These are phyloP conservation scores for Oreotrochilus melanogaster DNA, from an alignment of 2,113 vertebrate species.

Conservation along the genomic window DNA sequence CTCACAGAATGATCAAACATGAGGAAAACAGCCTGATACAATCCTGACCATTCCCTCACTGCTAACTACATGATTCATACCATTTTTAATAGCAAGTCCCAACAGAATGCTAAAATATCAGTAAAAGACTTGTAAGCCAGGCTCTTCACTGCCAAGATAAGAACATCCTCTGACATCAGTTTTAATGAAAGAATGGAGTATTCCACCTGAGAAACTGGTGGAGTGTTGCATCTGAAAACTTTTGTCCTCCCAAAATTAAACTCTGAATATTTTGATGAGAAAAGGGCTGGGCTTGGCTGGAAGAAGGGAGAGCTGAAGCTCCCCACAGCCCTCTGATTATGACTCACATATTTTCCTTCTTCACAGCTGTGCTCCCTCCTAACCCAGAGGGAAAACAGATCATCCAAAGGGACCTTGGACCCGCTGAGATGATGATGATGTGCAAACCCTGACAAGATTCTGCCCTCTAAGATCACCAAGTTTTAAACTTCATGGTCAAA, in stretches of 20 bases:
- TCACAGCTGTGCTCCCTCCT: constrained; percentile 74
- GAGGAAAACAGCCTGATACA: not conserved
- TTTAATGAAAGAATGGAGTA: not conserved
- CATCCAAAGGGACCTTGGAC: constrained; percentile 38
- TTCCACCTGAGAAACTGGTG: not conserved
- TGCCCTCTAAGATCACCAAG: not conserved
- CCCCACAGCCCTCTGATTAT: not conserved
- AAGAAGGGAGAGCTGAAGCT: constrained; percentile 53
- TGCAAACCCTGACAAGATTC: not conserved
- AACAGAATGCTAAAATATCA: not conserved
- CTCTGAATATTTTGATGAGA: not conserved
- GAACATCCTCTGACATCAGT: not conserved
- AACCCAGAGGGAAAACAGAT: constrained; percentile 49
- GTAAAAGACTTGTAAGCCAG: not conserved
- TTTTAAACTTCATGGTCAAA: not conserved
- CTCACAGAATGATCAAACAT: not conserved
- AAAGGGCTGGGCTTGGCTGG: not conserved
- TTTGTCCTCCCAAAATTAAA: not conserved
- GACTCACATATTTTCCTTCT: constrained; percentile 74
- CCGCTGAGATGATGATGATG: not conserved
- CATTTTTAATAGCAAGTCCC: not conserved
- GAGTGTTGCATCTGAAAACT: not conserved
- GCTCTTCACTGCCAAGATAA: not conserved
- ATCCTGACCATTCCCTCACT: not conserved
- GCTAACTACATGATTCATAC: not conserved